Conservation (phyloP, 2,113 vertebrate genomes). For the Ophthalmolycus amberensis region DNA sequence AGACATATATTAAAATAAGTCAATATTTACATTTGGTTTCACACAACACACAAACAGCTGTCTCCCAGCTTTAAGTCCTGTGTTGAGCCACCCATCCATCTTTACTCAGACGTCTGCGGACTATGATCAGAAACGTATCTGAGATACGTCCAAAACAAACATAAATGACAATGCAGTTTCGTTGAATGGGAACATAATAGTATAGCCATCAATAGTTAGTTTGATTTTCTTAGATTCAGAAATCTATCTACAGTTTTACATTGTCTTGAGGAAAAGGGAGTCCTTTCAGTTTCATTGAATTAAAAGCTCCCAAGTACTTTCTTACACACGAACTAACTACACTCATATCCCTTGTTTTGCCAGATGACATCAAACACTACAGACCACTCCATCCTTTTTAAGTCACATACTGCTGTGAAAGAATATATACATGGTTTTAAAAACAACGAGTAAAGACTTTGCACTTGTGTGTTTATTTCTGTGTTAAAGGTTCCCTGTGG, state of each 20-base stretch:
- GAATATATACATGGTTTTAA: neutral
- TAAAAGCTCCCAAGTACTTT: neutral
- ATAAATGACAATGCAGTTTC: no score
- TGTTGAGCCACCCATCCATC: no score
- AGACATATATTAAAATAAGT: neutral
- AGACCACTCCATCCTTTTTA: neutral
- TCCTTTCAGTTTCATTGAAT: neutral
- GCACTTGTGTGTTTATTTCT: neutral
- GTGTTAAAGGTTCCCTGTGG: constrained; percentile 3
- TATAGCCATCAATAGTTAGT: neutral
- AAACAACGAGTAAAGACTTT: neutral
- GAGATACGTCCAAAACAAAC: no score
- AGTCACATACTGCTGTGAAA: neutral
- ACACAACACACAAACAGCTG: neutral
- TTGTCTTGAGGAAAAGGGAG: neutral
- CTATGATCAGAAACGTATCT: no score
- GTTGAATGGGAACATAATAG: neutral
- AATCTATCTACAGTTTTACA: neutral
- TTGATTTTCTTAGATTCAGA: neutral
- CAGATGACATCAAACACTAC: neutral
- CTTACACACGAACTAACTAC: neutral
- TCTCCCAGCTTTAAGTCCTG: neutral
- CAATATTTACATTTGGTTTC: neutral
- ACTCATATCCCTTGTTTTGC: neutral
- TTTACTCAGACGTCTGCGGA: no score